These are phyloP conservation scores for Gobius niger DNA, from an alignment of 2,113 vertebrate species.

Conservation along the genomic window DNA sequence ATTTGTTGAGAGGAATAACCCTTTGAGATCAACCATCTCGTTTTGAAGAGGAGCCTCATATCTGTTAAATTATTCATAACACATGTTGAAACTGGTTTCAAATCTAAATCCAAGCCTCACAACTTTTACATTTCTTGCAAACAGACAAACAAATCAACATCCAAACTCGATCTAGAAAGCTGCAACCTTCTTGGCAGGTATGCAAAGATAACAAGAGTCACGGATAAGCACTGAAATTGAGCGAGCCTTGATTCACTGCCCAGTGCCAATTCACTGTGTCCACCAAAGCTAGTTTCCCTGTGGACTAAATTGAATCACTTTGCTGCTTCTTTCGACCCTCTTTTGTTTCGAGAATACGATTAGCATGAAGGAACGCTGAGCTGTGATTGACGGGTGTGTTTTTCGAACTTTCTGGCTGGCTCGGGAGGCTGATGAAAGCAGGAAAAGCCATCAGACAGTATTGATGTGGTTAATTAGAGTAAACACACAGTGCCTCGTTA, in stretches of 20 bases:
- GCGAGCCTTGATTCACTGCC: conserved; percentile 34
- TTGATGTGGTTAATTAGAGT: conserved; percentile 72
- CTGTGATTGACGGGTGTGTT: conserved; percentile 59
- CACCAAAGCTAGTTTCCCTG: not conserved
- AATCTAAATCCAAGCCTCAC: no score
- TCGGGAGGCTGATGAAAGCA: conserved; percentile 54
- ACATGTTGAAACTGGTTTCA: no score
- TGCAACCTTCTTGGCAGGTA: not conserved
- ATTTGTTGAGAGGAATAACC: no score
- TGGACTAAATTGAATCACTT: conserved; percentile 25
- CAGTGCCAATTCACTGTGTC: conserved; percentile 8
- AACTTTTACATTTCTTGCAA: no score
- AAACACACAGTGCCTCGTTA: conserved; percentile 62
- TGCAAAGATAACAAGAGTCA: not conserved
- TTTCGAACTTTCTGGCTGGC: conserved; percentile 48
- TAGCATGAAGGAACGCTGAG: conserved; percentile 31
- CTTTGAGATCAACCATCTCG: no score
- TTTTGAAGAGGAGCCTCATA: no score
- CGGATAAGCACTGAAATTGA: conserved; percentile 47
- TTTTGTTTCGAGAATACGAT: conserved; percentile 26
- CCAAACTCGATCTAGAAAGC: not conserved
- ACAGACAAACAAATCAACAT: not conserved
- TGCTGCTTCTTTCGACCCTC: conserved; percentile 9
- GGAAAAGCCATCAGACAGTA: conserved; percentile 55
- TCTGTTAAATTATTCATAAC: no score